Percentiles rank a stretch among this genome's conserved stretches.
These are phyloP conservation scores for Neolamprologus tretocephalus DNA, from an alignment of 2,113 vertebrate species.

Conservation along the genomic window DNA sequence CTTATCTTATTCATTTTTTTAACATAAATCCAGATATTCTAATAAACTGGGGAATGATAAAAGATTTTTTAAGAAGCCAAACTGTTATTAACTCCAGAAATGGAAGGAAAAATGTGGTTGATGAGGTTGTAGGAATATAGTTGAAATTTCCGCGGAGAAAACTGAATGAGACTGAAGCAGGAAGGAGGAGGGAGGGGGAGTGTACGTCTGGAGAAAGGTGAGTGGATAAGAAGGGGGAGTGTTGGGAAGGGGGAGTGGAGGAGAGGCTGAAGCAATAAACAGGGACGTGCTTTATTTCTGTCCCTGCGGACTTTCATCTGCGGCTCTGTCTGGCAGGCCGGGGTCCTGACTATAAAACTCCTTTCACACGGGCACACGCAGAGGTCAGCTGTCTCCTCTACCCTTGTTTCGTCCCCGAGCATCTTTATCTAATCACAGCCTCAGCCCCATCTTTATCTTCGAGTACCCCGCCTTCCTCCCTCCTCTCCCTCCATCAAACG, in stretches of 20 bases:
- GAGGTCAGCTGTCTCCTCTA: neutral
- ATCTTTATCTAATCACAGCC: constrained; percentile 23
- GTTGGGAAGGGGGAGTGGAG: neutral
- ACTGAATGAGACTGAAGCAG: neutral
- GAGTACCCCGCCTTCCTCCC: neutral
- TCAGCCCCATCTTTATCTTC: neutral
- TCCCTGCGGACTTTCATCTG: neutral
- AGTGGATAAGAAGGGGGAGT: constrained; percentile 23
- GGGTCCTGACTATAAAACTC: neutral
- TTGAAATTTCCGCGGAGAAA: neutral
- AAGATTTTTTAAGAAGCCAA: neutral
- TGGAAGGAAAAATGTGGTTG: neutral
- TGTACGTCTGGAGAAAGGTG: neutral
- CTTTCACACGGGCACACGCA: neutral
- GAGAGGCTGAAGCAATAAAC: neutral
- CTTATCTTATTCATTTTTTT: neutral
- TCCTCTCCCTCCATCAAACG: neutral
- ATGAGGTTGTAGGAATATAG: neutral
- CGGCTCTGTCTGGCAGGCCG: neutral
- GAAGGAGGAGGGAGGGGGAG: neutral
- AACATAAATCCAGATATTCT: neutral
- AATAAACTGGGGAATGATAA: neutral
- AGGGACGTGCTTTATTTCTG: neutral
- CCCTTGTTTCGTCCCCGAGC: neutral
- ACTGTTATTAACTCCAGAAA: neutral